Evolutionary conservation across 2,888 invertebrate species (phyloP).

Genomic region (Eristalinus aeneus): DNA sequence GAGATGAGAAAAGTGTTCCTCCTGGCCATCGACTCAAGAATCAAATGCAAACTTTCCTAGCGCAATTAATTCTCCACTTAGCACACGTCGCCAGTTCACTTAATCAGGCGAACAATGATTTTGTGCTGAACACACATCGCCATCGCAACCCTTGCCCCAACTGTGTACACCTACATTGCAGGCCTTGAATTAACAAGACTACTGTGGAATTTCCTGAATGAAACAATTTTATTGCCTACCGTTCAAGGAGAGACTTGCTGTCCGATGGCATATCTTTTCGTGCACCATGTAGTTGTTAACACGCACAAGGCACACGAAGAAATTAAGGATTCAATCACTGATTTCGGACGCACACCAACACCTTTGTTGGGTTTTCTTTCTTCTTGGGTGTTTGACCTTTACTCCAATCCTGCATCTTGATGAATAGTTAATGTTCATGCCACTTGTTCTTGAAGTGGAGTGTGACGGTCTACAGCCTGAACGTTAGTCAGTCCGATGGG

Average conservation of each 20-base stretch:
- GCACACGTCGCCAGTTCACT: background rate
- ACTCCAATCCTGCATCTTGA: background rate
- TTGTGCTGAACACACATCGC: background rate
- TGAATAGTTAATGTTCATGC: background rate
- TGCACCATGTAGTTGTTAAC: background rate
- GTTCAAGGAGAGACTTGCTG: background rate
- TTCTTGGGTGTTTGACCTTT: background rate
- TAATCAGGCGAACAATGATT: background rate
- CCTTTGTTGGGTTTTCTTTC: background rate
- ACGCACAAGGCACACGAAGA: background rate
- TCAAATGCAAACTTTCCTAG: background rate
- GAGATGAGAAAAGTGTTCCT: background rate
- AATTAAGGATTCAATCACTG: background rate
- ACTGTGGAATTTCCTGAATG: background rate
- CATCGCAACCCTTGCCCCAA: background rate
- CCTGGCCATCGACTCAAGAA: background rate
- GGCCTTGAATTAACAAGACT: background rate
- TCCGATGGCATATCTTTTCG: background rate
- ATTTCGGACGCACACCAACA: background rate
- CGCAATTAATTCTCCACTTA: background rate
- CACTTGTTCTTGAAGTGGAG: background rate
- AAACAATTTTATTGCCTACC: background rate
- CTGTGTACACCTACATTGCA: background rate
- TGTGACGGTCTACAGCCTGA: background rate
- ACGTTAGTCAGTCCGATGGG: background rate